Evolutionary conservation across 2,888 invertebrate genomes (phyloP), one percentile per base, ranked within the genome.

Genomic region (Agrochola macilenta): DNA sequence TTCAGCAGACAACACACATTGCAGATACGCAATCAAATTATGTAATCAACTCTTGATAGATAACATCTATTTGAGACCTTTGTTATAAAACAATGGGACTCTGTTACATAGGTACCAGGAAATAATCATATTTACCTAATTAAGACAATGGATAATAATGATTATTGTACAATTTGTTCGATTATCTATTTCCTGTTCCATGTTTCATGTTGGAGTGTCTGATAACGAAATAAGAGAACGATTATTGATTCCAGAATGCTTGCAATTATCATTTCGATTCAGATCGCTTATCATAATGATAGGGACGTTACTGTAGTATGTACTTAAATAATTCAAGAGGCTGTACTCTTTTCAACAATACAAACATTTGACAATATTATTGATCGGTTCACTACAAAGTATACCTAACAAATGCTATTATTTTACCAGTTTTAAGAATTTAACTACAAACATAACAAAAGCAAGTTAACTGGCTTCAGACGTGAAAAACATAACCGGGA

Each of bases 141-240:
- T 64, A 84, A 30, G 69, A 63, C 17, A 26, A 66, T 66, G 39
- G 23, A 71, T 76, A 46, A 39, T 60, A 63, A 20, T 64, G 81
- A 68, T 30, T 76, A 52, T 69, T 74, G 83, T 74, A 35, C 26
- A 54, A 74, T 81, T 79, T 76, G 52, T 58, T 35, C 30, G 43
- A 43, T 52, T 78, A 74, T 78, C 61, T 76, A 63, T 75, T 81
- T 74, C 60, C 74, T 81, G 66, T 58, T 68, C 20, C 58, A 64
- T 83, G 46, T 43, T 69, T 20, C 30, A 63, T 68, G 64, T 60
- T 78, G 69, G 65, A 74, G 76, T 70, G n/a, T 23, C 43, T 76
- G 83, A 78, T 79, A 87, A 63, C 54, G 23, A 68, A 69, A 76
- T 43, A 79, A 77, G 61, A 61, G 71, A 63, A 54, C n/a, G 17